phyloP scores from a whole-genome alignment of 2,797 vertebrate species.

The Crenichthys baileyi region DNA sequence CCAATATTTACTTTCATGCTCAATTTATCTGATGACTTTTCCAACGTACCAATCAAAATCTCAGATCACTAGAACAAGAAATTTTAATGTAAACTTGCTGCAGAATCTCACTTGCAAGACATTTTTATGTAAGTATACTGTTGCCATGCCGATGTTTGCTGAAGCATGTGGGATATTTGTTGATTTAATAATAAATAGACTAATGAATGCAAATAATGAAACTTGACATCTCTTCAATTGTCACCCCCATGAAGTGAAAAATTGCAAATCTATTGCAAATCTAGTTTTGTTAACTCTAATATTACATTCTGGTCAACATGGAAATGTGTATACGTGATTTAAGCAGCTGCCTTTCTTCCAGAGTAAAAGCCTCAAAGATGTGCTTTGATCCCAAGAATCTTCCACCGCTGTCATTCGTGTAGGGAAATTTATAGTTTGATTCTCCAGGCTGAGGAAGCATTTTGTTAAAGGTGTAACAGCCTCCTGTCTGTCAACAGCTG shows the following conservation, averaged over 20 bases:
- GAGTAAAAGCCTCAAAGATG: constrained; percentile 4
- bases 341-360: constrained; percentile 4
- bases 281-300: constrained; percentile 26
- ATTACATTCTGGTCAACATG: constrained; percentile 25
- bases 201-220: not conserved
- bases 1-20: constrained; percentile 23
- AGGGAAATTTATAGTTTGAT: constrained; percentile 9
- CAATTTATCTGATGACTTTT: constrained; percentile 22
- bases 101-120: constrained; percentile 1
- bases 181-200: not conserved
- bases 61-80: constrained; percentile 10
- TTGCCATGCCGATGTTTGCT: not conserved
- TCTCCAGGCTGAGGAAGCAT: constrained; percentile 3
- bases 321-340: constrained; percentile 25
- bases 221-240: not conserved
- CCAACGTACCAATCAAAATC: constrained; percentile 4
- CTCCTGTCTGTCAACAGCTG: constrained; percentile 39
- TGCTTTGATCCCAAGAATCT: not conserved
- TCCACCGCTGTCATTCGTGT: not conserved
- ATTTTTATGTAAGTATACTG: constrained; percentile 4
- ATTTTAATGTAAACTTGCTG: not conserved
- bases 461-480: constrained; percentile 28
- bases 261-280: constrained; percentile 24
- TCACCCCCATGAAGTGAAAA: not conserved
- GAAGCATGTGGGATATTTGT: not conserved